A percentile compares a stretch with the other conserved stretches of the same genome.
Conservation (phyloP, 2,113 vertebrate species). For the Hystrix cristata region DNA sequence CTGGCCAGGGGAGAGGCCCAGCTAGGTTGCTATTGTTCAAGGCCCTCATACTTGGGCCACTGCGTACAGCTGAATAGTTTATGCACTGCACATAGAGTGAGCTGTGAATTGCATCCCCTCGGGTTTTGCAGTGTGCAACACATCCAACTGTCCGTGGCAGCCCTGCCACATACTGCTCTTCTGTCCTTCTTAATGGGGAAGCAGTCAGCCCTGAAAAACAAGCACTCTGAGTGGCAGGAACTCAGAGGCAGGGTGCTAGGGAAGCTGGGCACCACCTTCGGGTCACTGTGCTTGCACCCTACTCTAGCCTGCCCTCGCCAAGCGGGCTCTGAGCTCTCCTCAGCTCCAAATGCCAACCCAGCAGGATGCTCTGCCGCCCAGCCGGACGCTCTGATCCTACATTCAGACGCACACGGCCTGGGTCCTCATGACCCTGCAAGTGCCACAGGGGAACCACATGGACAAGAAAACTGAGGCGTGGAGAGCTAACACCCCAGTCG, state of each 20-base stretch:
- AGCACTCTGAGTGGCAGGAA: too few species aligned
- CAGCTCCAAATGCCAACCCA: neutral
- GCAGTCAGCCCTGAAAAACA: neutral
- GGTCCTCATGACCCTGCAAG: accelerated
- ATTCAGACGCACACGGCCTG: accelerated
- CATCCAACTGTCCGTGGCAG: accelerated
- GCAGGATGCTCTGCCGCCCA: neutral
- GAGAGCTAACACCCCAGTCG: neutral
- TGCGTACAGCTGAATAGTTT: neutral
- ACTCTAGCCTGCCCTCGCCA: neutral
- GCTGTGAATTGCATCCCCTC: accelerated
- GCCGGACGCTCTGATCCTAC: neutral
- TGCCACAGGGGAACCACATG: accelerated
- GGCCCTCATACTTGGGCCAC: neutral
- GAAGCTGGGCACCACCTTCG: neutral
- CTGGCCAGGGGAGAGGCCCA: neutral
- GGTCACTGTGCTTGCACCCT: too few species aligned
- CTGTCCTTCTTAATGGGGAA: neutral
- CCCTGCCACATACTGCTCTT: neutral
- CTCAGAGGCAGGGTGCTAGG: neutral
- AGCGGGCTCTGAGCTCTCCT: neutral
- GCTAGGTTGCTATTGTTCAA: accelerated
- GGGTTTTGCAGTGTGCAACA: neutral
- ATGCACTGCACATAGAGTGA: accelerated
- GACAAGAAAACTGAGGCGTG: neutral